Conservation (phyloP, 2,797 vertebrate genomes). For the Anolis apletophallus region DNA sequence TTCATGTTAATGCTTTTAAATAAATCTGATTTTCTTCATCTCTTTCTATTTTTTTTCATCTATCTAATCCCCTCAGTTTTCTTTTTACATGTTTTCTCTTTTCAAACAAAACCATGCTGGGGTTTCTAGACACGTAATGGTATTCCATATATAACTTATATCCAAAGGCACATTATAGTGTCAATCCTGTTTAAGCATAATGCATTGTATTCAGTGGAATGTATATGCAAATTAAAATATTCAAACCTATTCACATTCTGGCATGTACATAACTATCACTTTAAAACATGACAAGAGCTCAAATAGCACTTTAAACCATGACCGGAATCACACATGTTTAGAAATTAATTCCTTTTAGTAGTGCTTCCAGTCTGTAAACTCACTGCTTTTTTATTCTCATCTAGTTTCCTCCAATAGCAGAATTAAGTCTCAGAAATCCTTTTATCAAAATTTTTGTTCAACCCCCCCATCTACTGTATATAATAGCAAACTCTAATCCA, state of each 20-base stretch:
- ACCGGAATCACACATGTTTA: not conserved
- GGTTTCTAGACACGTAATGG: not conserved
- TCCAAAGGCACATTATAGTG: not conserved
- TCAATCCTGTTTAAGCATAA: not conserved
- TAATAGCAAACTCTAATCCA: conserved; percentile 37
- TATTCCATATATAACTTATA: not conserved
- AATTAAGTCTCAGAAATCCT: not conserved
- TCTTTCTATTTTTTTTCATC: not conserved
- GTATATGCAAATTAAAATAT: not conserved
- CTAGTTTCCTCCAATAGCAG: conserved; percentile 1
- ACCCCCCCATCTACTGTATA: conserved; percentile 19
- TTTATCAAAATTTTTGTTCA: not conserved
- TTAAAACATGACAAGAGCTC: not conserved
- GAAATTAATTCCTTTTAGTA: conserved; percentile 2
- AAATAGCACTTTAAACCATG: not conserved
- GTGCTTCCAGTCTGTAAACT: not conserved
- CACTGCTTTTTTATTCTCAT: not conserved
- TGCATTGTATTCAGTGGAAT: not conserved
- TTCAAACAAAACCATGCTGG: not conserved
- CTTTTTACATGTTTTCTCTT: not conserved
- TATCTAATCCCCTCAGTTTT: not conserved
- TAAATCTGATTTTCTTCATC: not conserved
- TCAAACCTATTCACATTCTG: not conserved
- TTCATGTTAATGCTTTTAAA: not conserved
- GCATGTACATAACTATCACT: not conserved